These are phyloP conservation scores for Diarsia dahlii DNA, from an alignment of 2,888 invertebrate species.

Conservation along the genomic window DNA sequence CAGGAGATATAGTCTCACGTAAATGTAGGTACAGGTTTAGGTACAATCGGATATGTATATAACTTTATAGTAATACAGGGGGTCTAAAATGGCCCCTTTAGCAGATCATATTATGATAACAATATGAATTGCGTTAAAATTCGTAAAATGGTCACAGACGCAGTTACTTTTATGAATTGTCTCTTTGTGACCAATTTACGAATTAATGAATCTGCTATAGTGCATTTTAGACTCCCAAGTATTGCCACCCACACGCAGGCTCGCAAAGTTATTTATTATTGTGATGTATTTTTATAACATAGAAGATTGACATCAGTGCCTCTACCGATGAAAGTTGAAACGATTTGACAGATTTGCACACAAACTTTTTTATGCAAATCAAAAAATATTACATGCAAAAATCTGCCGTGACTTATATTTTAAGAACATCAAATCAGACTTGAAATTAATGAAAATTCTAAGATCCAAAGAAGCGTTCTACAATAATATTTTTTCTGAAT, in stretches of 20 bases:
- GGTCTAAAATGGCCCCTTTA: too few species aligned
- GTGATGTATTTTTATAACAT: conserved; percentile 17
- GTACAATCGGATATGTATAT: conserved; percentile 54
- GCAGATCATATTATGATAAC: too few species aligned
- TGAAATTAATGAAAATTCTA: neutral
- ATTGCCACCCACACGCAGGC: conserved; percentile 26
- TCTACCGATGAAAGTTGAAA: neutral
- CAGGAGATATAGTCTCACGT: conserved; percentile 52
- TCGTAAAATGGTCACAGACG: too few species aligned
- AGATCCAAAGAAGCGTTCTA: neutral
- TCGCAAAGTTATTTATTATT: neutral
- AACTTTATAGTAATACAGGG: conserved; percentile 24
- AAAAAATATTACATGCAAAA: neutral
- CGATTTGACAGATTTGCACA: neutral
- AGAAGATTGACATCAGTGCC: conserved; percentile 8
- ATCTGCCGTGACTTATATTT: neutral
- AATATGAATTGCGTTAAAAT: too few species aligned
- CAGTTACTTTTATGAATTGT: too few species aligned
- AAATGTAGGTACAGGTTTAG: conserved; percentile 46
- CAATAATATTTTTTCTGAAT: neutral
- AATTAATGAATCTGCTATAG: too few species aligned
- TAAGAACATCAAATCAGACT: neutral
- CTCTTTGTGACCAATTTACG: too few species aligned
- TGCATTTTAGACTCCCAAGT: neutral
- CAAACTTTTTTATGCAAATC: neutral